Percentiles rank a stretch among this genome's conserved stretches.
These are phyloP conservation scores for Buceros bicornis DNA, from an alignment of 2,797 vertebrate genomes.

Conservation along the genomic window DNA sequence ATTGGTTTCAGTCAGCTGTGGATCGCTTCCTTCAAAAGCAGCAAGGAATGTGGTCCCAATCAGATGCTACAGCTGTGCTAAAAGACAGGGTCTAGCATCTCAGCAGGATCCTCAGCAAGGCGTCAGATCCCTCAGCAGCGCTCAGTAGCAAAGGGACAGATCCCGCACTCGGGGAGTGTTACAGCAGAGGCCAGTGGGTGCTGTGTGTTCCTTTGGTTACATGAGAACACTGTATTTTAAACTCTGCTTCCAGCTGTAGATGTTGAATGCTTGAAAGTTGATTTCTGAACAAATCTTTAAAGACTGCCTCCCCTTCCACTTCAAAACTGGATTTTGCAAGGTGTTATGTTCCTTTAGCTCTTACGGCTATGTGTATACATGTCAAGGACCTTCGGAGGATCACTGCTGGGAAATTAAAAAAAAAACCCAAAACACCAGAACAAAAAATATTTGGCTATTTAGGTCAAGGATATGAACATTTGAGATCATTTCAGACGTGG, in stretches of 20 bases:
- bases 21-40: background rate
- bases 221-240: background rate
- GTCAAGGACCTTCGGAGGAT: background rate
- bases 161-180: fast-evolving
- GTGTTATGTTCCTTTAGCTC: background rate
- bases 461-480: background rate
- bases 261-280: background rate
- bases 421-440: background rate
- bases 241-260: background rate
- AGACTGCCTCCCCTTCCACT: background rate
- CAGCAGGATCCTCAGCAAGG: background rate
- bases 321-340: background rate
- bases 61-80: background rate
- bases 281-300: background rate
- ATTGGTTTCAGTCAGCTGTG: background rate
- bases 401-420: background rate
- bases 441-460: background rate
- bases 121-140: background rate
- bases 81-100: background rate
- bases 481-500: background rate
- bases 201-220: background rate
- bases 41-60: background rate
- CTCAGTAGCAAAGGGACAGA: background rate
- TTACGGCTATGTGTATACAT: background rate
- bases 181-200: background rate